Conservation (phyloP, 2,888 invertebrate genomes). For the Orthosia cruda region DNA sequence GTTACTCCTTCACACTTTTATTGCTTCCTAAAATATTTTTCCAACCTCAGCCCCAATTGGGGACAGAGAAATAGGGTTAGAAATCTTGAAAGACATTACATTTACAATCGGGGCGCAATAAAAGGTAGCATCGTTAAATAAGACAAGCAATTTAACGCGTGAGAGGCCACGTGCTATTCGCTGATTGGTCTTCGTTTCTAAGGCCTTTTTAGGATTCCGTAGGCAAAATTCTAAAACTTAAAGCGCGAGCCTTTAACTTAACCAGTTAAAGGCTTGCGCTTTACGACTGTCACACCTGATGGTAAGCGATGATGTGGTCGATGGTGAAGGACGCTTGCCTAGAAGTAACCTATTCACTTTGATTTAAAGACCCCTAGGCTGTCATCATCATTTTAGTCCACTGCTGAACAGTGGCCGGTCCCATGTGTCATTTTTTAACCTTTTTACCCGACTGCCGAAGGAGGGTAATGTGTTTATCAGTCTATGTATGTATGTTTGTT, state of each 20-base stretch:
- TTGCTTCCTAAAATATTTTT: slow-evolving; percentile 35
- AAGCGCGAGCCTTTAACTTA: no score
- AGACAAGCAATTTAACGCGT: slow-evolving; percentile 67
- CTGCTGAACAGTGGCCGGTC: no score
- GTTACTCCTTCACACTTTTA: slow-evolving; percentile 43
- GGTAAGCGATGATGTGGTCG: no score
- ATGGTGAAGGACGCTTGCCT: no score
- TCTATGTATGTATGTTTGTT: no score
- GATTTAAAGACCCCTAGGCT: no score
- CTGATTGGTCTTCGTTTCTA: slow-evolving; percentile 59
- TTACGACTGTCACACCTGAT: no score
- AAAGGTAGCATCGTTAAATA: slow-evolving; percentile 65
- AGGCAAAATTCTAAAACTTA: background rate
- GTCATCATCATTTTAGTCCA: no score
- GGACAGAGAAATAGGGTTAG: slow-evolving; percentile 32
- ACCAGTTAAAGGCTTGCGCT: background rate
- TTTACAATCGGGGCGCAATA: slow-evolving; percentile 55
- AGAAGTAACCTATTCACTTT: no score
- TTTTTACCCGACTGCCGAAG: no score
- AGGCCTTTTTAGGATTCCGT: slow-evolving; percentile 9
- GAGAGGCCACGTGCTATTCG: slow-evolving; percentile 29
- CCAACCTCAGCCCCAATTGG: slow-evolving; percentile 26
- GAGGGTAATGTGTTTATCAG: no score
- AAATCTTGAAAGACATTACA: slow-evolving; percentile 52
- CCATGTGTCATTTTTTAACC: no score